Conservation (phyloP, 2,888 invertebrate genomes). For the Oscheius sp. region DNA sequence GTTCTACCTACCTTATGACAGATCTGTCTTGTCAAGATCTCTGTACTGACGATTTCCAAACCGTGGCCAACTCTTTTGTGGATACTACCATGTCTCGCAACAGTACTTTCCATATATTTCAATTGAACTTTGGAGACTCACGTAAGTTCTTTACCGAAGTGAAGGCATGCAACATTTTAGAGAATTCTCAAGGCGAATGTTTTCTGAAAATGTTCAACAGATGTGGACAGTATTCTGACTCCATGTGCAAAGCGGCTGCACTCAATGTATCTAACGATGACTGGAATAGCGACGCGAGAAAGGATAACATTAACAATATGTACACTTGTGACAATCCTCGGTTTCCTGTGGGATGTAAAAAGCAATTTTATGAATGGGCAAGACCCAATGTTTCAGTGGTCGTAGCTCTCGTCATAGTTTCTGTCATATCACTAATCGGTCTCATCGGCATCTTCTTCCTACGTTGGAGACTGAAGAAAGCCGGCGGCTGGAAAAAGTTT, state of each 20-base stretch:
- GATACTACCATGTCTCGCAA: too few species aligned
- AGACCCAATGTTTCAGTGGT: not conserved
- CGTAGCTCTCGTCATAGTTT: not conserved
- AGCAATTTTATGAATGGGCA: too few species aligned
- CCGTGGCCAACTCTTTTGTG: too few species aligned
- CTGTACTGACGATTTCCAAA: not conserved
- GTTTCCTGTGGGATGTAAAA: not conserved
- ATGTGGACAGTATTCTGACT: not conserved
- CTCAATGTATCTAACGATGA: not conserved
- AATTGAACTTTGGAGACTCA: not conserved
- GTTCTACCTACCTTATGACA: not conserved
- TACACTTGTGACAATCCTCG: not conserved
- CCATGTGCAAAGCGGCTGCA: not conserved
- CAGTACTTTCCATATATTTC: not conserved
- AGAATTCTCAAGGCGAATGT: not conserved
- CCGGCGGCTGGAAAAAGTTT: constrained; percentile 14
- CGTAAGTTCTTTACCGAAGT: not conserved
- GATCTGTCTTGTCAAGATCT: constrained; percentile 3
- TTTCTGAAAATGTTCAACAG: constrained; percentile 1
- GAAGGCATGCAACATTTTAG: not conserved
- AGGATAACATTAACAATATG: not conserved
- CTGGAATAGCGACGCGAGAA: not conserved
- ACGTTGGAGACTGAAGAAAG: constrained; percentile 12
- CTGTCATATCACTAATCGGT: not conserved
- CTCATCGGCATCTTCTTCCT: constrained; percentile 2